These are phyloP conservation scores for Tadarida brasiliensis DNA, from an alignment of 2,797 vertebrate genomes.

Conservation along the genomic window DNA sequence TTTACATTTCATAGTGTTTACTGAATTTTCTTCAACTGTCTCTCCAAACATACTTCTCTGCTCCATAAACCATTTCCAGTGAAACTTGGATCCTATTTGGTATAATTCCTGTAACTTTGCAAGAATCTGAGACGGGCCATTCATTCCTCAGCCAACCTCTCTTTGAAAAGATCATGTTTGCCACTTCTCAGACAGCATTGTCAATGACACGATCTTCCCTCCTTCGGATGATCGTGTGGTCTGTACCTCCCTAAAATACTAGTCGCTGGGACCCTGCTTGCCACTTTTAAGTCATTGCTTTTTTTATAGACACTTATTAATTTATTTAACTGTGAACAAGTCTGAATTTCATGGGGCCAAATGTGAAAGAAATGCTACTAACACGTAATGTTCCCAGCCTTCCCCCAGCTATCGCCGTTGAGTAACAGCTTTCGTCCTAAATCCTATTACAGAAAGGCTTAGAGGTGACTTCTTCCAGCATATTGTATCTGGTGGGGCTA, in stretches of 20 bases:
- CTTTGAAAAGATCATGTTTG: background rate
- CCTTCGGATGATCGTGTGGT: background rate
- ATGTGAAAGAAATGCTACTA: background rate
- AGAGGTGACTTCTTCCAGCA: background rate
- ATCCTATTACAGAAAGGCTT: background rate
- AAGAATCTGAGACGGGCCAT: constrained; percentile 29
- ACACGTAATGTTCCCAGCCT: background rate
- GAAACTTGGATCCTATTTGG: constrained; percentile 52
- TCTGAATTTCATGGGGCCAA: background rate
- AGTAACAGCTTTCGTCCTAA: background rate
- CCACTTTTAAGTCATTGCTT: background rate
- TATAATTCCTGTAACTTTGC: constrained; percentile 57
- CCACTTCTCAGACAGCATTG: background rate
- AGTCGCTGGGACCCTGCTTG: background rate
- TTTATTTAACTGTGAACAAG: background rate
- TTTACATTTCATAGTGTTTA: constrained; percentile 69
- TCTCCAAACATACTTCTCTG: constrained; percentile 62
- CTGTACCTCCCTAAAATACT: background rate
- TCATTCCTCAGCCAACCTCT: constrained; percentile 24
- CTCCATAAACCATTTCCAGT: constrained; percentile 40
- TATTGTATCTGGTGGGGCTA: background rate
- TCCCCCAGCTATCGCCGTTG: background rate
- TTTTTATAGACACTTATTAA: background rate
- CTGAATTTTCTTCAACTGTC: constrained; percentile 66
- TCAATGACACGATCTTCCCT: background rate